Evolutionary conservation across 2,888 invertebrate species (phyloP).

Genomic region (Torymus auratus): DNA sequence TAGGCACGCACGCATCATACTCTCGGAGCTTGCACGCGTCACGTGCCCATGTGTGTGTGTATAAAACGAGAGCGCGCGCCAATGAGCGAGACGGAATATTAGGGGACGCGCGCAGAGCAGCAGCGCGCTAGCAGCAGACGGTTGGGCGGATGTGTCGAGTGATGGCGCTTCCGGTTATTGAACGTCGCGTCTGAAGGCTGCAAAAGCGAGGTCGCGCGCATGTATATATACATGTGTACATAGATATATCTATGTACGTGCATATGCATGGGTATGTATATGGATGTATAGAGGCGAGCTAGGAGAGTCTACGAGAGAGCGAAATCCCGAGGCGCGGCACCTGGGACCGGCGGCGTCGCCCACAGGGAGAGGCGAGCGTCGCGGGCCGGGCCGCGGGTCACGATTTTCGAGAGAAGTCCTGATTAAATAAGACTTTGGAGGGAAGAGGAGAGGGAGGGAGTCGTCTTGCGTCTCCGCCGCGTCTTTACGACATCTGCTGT

Average conservation of each 20-base stretch:
- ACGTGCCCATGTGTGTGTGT: too few relatives aligned
- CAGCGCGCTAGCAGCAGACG: conserved; percentile 34
- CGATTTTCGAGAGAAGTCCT: too few relatives aligned
- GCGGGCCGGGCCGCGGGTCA: too few relatives aligned
- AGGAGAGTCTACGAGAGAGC: background rate
- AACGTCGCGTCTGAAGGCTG: conserved; percentile 65
- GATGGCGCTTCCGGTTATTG: conserved; percentile 75
- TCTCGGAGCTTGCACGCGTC: too few relatives aligned
- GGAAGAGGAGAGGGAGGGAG: too few relatives aligned
- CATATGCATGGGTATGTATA: too few relatives aligned
- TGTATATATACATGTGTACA: too few relatives aligned
- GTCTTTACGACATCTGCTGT: conserved; percentile 12
- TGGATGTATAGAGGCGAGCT: background rate
- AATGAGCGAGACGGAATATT: conserved; percentile 52
- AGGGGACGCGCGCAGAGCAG: conserved; percentile 52
- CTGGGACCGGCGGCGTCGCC: conserved; percentile 13
- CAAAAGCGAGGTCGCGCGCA: conserved; percentile 36
- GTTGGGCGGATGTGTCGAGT: conserved; percentile 74
- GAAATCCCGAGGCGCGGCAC: conserved; percentile 16
- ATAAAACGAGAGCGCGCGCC: conserved; percentile 45
- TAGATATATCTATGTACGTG: too few relatives aligned
- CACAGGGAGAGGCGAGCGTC: too few relatives aligned
- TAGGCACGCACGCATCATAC: too few relatives aligned
- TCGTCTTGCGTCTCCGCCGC: background rate
- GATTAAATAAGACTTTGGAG: too few relatives aligned